phyloP scores from a whole-genome alignment of 2,797 vertebrate genomes.

The Momotus momota region DNA sequence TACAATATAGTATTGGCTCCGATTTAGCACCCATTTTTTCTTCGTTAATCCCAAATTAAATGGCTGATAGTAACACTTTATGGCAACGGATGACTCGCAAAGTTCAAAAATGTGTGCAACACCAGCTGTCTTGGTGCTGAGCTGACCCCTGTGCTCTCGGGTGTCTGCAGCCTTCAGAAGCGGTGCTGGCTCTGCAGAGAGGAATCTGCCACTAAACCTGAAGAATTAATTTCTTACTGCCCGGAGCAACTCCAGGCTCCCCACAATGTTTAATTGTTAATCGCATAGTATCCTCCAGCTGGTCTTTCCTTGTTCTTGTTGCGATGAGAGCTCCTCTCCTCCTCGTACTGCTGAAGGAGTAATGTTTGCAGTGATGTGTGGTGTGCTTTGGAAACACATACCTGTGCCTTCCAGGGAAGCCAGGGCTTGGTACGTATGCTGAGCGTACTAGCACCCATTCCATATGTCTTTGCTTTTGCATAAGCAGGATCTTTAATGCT shows the following conservation, averaged over 20 bases:
- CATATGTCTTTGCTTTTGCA: background rate
- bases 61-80: background rate
- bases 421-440: rapidly evolving
- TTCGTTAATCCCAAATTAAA: background rate
- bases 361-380: rapidly evolving
- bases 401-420: rapidly evolving
- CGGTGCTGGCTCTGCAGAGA: rapidly evolving
- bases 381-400: background rate
- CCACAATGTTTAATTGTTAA: background rate
- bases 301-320: background rate
- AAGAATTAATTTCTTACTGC: background rate
- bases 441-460: background rate
- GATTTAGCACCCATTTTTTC: background rate
- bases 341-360: background rate
- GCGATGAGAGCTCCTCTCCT: background rate
- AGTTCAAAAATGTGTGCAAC: background rate
- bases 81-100: background rate
- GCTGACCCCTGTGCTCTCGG: background rate
- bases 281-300: background rate
- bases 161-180: rapidly evolving
- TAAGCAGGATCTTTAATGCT: constrained; percentile 6
- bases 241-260: background rate
- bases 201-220: background rate
- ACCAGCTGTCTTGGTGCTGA: background rate
- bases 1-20: background rate